Evolutionary conservation across 2,113 vertebrate species (phyloP).

Genomic region (human (Homo sapiens)): GRCh38 chr18:57313501-57314000

Average conservation of each 20-base stretch:
- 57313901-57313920: background rate
- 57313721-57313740: rapidly evolving
- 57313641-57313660: too few species aligned
- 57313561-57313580: too few species aligned
- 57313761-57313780: background rate
- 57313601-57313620: too few species aligned
- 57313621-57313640: too few species aligned
- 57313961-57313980: too few species aligned
- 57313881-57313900: background rate
- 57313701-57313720: rapidly evolving
- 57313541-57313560: too few species aligned
- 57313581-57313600: too few species aligned
- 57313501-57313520: too few species aligned
- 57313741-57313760: background rate
- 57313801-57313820: background rate
- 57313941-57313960: too few species aligned
- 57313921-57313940: background rate
- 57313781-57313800: background rate
- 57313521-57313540: too few species aligned
- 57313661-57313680: too few species aligned
- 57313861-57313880: rapidly evolving
- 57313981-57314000: too few species aligned
- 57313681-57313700: rapidly evolving
- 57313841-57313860: background rate
- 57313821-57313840: background rate